Evolutionary conservation across 1,140 invertebrate genomes (phyloP), one percentile per base, ranked within the genome.

Genomic region (Maconellicoccus hirsutus): DNA sequence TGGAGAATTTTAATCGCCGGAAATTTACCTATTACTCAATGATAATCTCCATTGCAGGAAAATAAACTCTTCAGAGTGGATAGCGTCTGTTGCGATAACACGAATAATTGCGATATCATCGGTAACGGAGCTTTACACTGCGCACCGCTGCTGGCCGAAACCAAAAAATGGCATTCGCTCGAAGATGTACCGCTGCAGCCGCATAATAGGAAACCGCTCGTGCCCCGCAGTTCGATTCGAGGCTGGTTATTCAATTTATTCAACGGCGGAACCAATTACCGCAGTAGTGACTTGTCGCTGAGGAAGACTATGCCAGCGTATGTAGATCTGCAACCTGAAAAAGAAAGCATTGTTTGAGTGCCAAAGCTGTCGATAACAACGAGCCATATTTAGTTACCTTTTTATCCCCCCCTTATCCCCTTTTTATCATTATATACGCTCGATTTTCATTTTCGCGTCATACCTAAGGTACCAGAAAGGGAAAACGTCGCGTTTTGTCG

Each of bases 111-210:
- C 79, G 77, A 77, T 74, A 66, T 78, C 77, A 74, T 77, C 73
- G 72, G 73, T 23, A 74, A 77, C 79, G 80, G 79, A 77, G 78
- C 78, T 80, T 81, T 79, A 79, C 79, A 76, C 75, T 70, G 79
- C 77, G 70, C 79, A 75, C 80, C 79, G 19, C 76, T 75, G 73
- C 77, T 75, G 79, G 79, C 85, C 73, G 79, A 83, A 76, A 81
- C 80, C 25, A 78, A 89, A 78, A 83, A 87, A 75, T 91, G 89
- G 86, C 85, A 84, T 74, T 91, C 89, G n/a, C 79, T 91, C 23
- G 89, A 91, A 81, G 75, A 76, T 22, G 75, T 78, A 10, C 84
- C 85, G 74, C 80, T 87, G 22, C 83, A 82, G 75, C 81, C 77
- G 75, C 84, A 76, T 75, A 79, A 77, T 75, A 80, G 75, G 71